A percentile compares a stretch with the other conserved stretches of the same genome.
phyloP scores from a whole-genome alignment of 2,113 vertebrate species.

The Gymnorhina tibicen region DNA sequence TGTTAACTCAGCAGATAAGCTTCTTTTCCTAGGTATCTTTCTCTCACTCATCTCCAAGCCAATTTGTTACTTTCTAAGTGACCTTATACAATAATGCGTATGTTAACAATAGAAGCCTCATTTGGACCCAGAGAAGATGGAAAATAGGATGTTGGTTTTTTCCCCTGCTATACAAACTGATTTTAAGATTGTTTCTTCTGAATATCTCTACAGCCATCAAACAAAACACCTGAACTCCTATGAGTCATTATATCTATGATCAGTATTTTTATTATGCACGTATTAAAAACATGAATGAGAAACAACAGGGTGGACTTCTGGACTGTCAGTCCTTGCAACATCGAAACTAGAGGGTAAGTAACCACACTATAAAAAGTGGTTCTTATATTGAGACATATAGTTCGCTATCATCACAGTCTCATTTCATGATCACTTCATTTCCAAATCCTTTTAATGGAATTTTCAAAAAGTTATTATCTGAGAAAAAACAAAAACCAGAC shows the following conservation, averaged over 20 bases:
- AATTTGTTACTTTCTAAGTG: not conserved
- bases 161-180: not conserved
- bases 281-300: not conserved
- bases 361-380: not conserved
- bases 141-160: rapidly evolving
- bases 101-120: not conserved
- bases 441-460: not conserved
- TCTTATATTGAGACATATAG: not conserved
- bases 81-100: not conserved
- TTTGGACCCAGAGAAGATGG: not conserved
- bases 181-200: not conserved
- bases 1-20: not conserved
- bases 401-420: not conserved
- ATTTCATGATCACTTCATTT: not conserved
- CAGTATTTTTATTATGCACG: not conserved
- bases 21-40: not conserved
- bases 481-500: not conserved
- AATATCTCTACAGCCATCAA: not conserved
- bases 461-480: not conserved
- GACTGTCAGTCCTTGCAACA: not conserved
- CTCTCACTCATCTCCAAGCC: not conserved
- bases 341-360: not conserved
- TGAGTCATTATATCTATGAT: not conserved
- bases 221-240: not conserved
- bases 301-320: not conserved